Evolutionary conservation across 1,140 invertebrate species (phyloP).

Genomic region (Orussus abietinus): DNA sequence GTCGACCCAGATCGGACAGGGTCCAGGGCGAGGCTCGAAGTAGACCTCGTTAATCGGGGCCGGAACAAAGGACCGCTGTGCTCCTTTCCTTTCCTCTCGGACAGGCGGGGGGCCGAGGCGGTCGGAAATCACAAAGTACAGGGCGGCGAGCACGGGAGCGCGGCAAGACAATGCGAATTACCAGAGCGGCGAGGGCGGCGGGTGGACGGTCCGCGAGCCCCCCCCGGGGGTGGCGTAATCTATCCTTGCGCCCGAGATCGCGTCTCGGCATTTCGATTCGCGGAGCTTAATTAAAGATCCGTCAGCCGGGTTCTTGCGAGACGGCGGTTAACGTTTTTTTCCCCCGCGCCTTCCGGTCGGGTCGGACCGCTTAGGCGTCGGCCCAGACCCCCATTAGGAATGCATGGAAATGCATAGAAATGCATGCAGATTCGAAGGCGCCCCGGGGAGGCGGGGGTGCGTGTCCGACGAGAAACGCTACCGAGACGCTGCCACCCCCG

Average conservation of each 20-base stretch:
- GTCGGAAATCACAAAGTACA: conserved; percentile 21
- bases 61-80: neutral
- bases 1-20: no score
- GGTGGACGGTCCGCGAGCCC: no score
- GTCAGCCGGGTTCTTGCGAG: conserved; percentile 29
- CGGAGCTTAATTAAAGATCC: conserved; percentile 44
- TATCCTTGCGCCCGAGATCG: conserved; percentile 33
- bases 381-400: conserved; percentile 33
- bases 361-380: conserved; percentile 20
- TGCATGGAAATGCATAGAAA: conserved; percentile 40
- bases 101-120: neutral
- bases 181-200: no score
- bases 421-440: conserved; percentile 28
- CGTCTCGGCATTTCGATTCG: conserved; percentile 34
- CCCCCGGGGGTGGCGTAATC: conserved; percentile 25
- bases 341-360: conserved; percentile 12
- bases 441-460: no score
- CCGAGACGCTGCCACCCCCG: no score
- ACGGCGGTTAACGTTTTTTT: conserved; percentile 23
- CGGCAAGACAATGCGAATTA: conserved; percentile 32
- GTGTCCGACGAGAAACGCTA: no score
- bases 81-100: neutral
- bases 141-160: conserved; percentile 8
- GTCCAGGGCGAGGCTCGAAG: no score
- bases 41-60: no score